phyloP scores from a whole-genome alignment of 2,888 invertebrate species.

The Apamea crenata region DNA sequence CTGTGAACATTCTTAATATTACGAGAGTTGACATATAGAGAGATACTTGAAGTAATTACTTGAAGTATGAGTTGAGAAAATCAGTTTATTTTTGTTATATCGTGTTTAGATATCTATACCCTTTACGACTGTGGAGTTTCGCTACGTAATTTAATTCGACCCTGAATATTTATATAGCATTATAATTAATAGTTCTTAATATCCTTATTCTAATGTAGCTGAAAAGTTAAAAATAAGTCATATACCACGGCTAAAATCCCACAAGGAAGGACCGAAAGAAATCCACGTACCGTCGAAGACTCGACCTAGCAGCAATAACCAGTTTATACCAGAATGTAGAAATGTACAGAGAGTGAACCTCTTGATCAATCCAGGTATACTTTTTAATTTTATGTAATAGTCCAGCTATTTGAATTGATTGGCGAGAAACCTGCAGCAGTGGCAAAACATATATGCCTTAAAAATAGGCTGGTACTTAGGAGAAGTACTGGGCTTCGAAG shows the following conservation, averaged over 20 bases:
- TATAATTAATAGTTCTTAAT: background rate
- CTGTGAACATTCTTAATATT: too few species aligned
- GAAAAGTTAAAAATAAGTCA: slow-evolving; percentile 73
- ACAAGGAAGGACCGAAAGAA: slow-evolving; percentile 47
- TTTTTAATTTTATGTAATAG: background rate
- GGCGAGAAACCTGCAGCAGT: background rate
- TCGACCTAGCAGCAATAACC: slow-evolving; percentile 43
- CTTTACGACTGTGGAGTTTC: background rate
- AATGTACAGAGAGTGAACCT: slow-evolving; percentile 78
- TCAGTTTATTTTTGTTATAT: background rate
- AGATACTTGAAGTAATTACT: background rate
- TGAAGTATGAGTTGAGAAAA: background rate
- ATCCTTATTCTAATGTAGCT: slow-evolving; percentile 11
- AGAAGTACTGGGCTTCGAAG: background rate
- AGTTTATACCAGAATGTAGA: slow-evolving; percentile 63
- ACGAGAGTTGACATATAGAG: too few species aligned
- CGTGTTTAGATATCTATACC: background rate
- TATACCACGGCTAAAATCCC: slow-evolving; percentile 73
- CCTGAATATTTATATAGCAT: background rate
- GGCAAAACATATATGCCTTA: too few species aligned
- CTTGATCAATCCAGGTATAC: slow-evolving; percentile 75
- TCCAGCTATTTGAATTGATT: background rate
- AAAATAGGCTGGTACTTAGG: background rate
- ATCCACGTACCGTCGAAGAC: slow-evolving; percentile 31
- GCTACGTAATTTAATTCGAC: background rate